Conservation (phyloP, 2,113 vertebrate species). For the Psittacula cyanocephala region DNA sequence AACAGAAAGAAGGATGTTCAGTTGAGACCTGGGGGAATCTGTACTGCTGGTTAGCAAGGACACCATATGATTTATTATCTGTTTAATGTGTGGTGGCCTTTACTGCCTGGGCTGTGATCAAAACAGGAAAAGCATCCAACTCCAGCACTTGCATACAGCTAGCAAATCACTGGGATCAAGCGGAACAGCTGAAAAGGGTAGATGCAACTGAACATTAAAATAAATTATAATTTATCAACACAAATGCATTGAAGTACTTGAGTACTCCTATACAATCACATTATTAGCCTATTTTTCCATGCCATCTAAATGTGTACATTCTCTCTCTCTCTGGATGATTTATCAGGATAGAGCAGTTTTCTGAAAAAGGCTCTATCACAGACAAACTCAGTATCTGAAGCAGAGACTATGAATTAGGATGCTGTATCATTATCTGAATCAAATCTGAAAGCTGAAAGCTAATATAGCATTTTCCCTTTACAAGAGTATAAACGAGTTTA, state of each 20-base stretch:
- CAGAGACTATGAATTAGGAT: constrained; percentile 22
- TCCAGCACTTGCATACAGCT: not conserved
- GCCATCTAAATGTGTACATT: not conserved
- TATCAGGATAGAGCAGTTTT: not conserved
- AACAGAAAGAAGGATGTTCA: constrained; percentile 12
- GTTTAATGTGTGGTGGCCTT: constrained; percentile 31
- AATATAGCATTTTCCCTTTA: not conserved
- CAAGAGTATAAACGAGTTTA: constrained; percentile 7
- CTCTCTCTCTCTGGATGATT: not conserved
- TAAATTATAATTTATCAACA: constrained; percentile 1
- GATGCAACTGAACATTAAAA: not conserved
- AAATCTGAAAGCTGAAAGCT: constrained; percentile 37
- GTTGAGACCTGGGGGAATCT: not conserved
- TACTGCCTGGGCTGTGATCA: constrained; percentile 19
- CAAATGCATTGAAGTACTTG: not conserved
- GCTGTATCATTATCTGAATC: constrained; percentile 40
- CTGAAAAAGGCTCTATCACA: not conserved
- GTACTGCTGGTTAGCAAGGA: not conserved
- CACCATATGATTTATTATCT: constrained; percentile 7
- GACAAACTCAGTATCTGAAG: not conserved
- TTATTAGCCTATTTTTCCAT: not conserved
- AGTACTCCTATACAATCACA: not conserved
- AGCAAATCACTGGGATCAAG: not conserved
- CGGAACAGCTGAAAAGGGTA: not conserved
- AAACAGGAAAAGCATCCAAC: constrained; percentile 15